phyloP scores from a whole-genome alignment of 92 coral and sea anemone species.

The Actinostola sp. region DNA sequence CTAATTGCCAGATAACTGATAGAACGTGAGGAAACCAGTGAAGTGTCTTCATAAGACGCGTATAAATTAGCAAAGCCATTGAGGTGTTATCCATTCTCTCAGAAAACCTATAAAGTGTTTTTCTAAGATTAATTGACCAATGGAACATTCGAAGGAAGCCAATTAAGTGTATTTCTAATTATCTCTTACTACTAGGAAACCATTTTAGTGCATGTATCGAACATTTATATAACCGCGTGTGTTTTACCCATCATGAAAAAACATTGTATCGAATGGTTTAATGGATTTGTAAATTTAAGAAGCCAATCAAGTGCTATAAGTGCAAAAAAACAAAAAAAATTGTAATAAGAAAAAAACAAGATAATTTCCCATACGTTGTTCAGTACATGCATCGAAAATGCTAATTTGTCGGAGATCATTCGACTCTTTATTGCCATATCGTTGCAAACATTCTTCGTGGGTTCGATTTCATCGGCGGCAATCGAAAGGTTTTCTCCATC shows the following conservation, averaged over 20 bases:
- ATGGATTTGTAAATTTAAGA: neutral
- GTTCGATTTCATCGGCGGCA: neutral
- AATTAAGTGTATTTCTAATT: constrained; percentile 1
- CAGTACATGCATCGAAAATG: neutral
- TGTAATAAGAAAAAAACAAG: neutral
- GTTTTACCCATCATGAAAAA: neutral
- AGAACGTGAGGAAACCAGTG: neutral
- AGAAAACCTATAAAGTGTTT: neutral
- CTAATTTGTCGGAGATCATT: neutral
- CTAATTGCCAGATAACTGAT: neutral
- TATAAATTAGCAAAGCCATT: neutral
- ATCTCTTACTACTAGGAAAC: neutral
- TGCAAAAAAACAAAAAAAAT: neutral
- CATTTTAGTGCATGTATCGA: constrained; percentile 1
- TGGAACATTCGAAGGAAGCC: neutral
- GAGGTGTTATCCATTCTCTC: neutral
- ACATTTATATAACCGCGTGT: neutral
- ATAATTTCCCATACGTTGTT: neutral
- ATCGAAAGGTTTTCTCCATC: neutral
- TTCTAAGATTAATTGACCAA: neutral
- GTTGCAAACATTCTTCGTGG: too few species aligned
- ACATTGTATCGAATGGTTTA: neutral
- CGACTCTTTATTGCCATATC: too few species aligned
- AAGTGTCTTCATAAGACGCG: neutral
- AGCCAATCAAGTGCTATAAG: constrained; percentile 1